A percentile compares a stretch with the other conserved stretches of the same genome.
phyloP scores from a whole-genome alignment of 2,888 invertebrate species.

The Cantharis nigra region DNA sequence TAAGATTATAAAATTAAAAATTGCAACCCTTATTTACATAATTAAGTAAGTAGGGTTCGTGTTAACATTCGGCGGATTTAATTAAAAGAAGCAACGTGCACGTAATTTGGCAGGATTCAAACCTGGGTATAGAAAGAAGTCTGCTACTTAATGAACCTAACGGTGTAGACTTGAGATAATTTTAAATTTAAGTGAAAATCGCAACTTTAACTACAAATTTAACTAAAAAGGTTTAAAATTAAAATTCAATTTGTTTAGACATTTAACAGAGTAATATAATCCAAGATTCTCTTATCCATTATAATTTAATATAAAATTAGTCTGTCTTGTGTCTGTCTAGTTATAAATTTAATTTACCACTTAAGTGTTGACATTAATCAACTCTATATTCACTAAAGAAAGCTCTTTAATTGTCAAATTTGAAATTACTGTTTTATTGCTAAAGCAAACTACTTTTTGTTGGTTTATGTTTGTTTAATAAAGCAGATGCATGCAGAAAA shows the following conservation, averaged over 20 bases:
- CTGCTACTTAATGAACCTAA: not conserved
- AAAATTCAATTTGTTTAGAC: not conserved
- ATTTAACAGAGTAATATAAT: not conserved
- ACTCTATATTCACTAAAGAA: not conserved
- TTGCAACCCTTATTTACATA: no score
- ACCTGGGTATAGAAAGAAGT: not conserved
- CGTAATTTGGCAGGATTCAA: not conserved
- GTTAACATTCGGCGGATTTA: not conserved
- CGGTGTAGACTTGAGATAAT: not conserved
- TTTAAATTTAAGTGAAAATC: not conserved
- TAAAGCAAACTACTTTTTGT: not conserved
- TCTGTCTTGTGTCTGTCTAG: not conserved
- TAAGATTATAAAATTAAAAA: not conserved
- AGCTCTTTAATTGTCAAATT: not conserved
- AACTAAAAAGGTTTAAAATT: not conserved
- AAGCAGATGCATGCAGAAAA: not conserved
- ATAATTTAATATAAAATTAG: slow-evolving; percentile 2
- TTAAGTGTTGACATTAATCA: not conserved
- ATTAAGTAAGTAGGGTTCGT: not conserved
- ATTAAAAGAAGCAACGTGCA: not conserved
- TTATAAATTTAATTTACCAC: not conserved
- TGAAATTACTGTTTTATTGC: not conserved
- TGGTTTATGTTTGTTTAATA: not conserved
- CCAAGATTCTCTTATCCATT: not conserved
- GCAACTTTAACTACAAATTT: not conserved